These are phyloP conservation scores for Drosophila suzukii DNA, from an alignment of 1,140 invertebrate species.

Conservation along the genomic window DNA sequence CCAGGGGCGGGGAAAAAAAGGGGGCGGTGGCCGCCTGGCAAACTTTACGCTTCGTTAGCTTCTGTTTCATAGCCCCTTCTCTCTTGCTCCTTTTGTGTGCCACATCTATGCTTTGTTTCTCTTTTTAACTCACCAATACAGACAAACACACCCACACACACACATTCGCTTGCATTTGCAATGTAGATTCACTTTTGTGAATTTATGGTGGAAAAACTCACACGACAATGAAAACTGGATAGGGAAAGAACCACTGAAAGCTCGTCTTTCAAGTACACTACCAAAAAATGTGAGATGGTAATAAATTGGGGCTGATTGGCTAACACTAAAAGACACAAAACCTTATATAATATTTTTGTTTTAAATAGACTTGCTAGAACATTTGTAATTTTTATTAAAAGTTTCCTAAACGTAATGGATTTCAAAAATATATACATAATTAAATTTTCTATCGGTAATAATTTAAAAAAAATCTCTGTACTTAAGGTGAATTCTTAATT, in stretches of 20 bases:
- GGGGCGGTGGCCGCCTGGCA: conserved; percentile 58
- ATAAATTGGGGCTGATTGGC: conserved; percentile 6
- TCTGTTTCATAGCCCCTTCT: conserved; percentile 40
- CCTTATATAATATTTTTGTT: too few species aligned
- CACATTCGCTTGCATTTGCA: conserved; percentile 69
- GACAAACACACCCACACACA: conserved; percentile 23
- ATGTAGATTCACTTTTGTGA: conserved; percentile 78
- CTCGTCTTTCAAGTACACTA: conserved; percentile 20
- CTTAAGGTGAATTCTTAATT: too few species aligned
- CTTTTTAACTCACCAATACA: conserved; percentile 15
- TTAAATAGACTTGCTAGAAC: too few species aligned
- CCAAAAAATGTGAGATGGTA: conserved; percentile 6
- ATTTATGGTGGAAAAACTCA: conserved; percentile 74
- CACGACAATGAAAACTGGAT: conserved; percentile 40
- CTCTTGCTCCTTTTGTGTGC: conserved; percentile 50
- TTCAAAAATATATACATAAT: too few species aligned
- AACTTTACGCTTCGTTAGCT: conserved; percentile 82
- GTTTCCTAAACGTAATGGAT: too few species aligned
- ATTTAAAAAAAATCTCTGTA: too few species aligned
- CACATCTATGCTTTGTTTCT: conserved; percentile 79
- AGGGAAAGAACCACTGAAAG: conserved; percentile 5
- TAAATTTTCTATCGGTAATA: too few species aligned
- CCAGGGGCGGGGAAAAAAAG: conserved; percentile 12
- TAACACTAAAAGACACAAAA: not conserved
- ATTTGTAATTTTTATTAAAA: too few species aligned